These are phyloP conservation scores for Hydrotaea diabolus DNA, from an alignment of 2,888 invertebrate genomes.

Conservation along the genomic window DNA sequence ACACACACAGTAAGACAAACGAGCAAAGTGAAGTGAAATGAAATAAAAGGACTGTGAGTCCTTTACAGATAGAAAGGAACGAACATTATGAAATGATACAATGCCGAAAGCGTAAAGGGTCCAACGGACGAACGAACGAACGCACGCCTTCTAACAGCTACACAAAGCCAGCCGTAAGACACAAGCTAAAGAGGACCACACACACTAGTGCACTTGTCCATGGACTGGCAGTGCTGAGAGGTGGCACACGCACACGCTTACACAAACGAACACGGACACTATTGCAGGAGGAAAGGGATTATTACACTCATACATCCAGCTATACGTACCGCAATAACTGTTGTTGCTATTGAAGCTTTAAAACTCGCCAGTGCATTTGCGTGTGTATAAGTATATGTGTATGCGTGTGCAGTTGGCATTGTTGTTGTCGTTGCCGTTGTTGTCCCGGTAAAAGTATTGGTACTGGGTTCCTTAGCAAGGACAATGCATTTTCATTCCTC, in stretches of 20 bases:
- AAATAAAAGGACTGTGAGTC: conserved; percentile 36
- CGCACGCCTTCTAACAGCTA: not conserved
- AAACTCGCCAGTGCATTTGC: conserved; percentile 27
- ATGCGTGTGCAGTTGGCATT: not conserved
- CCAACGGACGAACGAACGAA: not conserved
- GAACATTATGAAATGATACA: conserved; percentile 61
- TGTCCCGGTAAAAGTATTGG: not conserved
- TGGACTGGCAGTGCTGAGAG: not conserved
- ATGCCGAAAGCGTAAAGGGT: conserved; percentile 40
- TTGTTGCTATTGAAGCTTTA: conserved; percentile 42
- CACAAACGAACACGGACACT: not conserved
- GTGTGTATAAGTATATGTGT: not conserved
- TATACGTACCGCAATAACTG: conserved; percentile 28
- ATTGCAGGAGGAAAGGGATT: conserved; percentile 29
- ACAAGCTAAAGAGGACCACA: conserved; percentile 31
- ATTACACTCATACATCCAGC: not conserved
- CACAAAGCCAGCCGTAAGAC: conserved; percentile 4
- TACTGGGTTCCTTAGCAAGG: conserved; percentile 16
- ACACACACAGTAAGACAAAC: conserved; percentile 28
- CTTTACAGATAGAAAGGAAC: conserved; percentile 22
- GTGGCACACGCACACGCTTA: not conserved
- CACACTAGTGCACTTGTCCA: not conserved
- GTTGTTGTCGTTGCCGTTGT: conserved; percentile 12
- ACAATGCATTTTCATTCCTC: conserved; percentile 47
- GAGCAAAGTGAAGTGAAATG: conserved; percentile 30